phyloP scores from a whole-genome alignment of 2,113 vertebrate genomes.

The Pygoscelis adeliae region DNA sequence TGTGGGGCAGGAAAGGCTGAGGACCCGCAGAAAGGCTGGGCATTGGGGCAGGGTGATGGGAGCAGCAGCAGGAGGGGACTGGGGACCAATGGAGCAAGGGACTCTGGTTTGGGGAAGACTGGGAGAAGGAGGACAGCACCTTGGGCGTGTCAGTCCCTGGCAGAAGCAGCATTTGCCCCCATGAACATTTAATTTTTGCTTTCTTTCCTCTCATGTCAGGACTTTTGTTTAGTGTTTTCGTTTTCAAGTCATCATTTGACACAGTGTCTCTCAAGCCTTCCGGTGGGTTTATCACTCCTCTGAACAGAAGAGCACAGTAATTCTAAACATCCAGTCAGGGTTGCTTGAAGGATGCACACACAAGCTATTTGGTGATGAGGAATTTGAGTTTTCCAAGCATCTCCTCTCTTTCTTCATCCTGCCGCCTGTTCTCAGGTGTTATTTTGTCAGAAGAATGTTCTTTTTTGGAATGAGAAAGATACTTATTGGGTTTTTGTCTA shows the following conservation, averaged over 20 bases:
- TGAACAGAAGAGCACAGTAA: background rate
- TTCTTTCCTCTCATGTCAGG: background rate
- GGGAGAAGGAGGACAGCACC: background rate
- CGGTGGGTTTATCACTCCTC: background rate
- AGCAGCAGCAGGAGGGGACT: background rate
- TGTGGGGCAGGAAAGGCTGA: background rate
- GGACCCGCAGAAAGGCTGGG: background rate
- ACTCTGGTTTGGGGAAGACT: fast-evolving
- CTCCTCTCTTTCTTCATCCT: background rate
- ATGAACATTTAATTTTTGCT: background rate
- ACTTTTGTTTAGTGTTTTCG: background rate
- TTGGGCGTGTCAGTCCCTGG: background rate
- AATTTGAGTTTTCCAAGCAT: background rate
- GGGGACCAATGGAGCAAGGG: background rate
- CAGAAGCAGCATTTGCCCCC: background rate
- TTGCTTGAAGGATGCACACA: background rate
- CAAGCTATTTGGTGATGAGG: background rate
- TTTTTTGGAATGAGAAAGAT: background rate
- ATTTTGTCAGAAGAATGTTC: background rate
- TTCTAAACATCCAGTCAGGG: background rate
- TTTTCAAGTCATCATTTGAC: background rate
- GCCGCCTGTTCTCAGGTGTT: background rate
- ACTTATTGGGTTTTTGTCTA: background rate
- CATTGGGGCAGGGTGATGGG: background rate
- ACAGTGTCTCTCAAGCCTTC: background rate